phyloP scores from a whole-genome alignment of 2,797 vertebrate genomes.

The Picus viridis region DNA sequence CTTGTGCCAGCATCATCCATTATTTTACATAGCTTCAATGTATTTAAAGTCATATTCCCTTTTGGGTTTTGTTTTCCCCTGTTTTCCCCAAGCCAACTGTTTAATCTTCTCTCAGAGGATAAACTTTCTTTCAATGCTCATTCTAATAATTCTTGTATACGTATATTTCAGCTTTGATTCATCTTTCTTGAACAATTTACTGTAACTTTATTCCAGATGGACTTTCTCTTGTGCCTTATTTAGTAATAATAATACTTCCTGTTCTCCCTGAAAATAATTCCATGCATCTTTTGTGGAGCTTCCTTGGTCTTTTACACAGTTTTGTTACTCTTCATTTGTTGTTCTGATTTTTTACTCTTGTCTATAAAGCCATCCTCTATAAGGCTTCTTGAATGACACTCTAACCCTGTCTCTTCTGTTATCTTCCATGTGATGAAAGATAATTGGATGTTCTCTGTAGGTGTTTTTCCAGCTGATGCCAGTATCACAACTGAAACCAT shows the following conservation, averaged over 20 bases:
- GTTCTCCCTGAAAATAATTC: background rate
- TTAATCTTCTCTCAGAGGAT: background rate
- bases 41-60: background rate
- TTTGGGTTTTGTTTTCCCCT: background rate
- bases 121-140: background rate
- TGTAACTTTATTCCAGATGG: background rate
- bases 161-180: background rate
- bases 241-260: background rate
- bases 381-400: background rate
- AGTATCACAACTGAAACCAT: background rate
- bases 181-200: background rate
- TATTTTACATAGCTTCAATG: background rate
- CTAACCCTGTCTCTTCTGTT: background rate
- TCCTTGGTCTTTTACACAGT: background rate
- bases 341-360: background rate
- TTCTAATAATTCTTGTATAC: background rate
- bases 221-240: background rate
- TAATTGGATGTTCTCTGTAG: background rate
- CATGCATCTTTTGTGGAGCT: background rate
- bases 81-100: background rate
- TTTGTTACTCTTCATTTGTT: background rate
- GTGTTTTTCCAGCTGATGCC: background rate
- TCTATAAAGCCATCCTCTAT: background rate
- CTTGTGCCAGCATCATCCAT: background rate
- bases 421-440: background rate